Conservation (phyloP, 1,140 invertebrate species). For the Episyrphus balteatus region DNA sequence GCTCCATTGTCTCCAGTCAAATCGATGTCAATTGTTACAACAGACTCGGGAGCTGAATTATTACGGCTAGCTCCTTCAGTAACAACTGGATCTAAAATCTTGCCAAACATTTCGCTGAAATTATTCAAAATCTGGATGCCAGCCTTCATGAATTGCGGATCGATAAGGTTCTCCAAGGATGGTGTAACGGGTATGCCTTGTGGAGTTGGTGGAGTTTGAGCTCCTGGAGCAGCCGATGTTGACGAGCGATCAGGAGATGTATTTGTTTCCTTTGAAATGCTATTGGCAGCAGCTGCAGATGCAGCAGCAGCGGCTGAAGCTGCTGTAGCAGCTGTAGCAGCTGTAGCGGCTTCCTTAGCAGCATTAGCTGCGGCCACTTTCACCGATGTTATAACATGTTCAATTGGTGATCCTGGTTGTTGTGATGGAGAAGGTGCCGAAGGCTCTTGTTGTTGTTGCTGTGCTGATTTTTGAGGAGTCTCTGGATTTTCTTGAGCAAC, state of each 20-base stretch:
- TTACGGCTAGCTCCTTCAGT: neutral
- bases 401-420: neutral
- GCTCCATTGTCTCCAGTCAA: neutral
- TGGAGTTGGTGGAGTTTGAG: constrained; percentile 9
- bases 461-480: neutral
- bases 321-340: constrained; percentile 1
- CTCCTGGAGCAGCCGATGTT: neutral
- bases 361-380: neutral
- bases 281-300: constrained; percentile 8
- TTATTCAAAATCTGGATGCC: constrained; percentile 30
- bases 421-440: neutral
- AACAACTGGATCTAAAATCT: constrained; percentile 25
- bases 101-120: constrained; percentile 33
- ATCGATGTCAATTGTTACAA: neutral
- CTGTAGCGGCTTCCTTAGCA: constrained; percentile 2
- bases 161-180: constrained; percentile 18
- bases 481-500: neutral
- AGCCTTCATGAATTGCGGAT: constrained; percentile 27
- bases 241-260: neutral
- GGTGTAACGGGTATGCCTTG: constrained; percentile 15
- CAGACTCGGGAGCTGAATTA: neutral
- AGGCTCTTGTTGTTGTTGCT: neutral
- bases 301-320: neutral
- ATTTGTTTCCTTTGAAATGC: neutral
- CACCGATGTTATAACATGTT: neutral